phyloP scores from a whole-genome alignment of 2,888 invertebrate genomes.

The Standfussiana lucernea region DNA sequence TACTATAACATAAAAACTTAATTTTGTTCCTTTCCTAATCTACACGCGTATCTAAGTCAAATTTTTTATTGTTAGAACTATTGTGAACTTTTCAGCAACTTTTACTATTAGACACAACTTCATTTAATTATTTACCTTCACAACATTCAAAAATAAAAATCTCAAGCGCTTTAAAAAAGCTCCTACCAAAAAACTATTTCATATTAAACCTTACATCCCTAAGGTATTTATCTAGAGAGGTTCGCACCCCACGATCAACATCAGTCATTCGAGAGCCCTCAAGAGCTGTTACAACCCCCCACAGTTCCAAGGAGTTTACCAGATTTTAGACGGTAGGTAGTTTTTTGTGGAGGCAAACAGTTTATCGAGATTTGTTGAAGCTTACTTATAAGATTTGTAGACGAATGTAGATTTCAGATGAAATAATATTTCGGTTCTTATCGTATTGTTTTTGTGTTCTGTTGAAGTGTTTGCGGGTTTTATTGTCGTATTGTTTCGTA shows the following conservation, averaged over 20 bases:
- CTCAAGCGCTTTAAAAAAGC: not conserved
- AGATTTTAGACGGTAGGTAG: slow-evolving; percentile 73
- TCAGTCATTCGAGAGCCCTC: slow-evolving; percentile 75
- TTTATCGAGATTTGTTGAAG: slow-evolving; percentile 72
- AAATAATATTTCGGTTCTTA: slow-evolving; percentile 41
- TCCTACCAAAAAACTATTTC: slow-evolving; percentile 58
- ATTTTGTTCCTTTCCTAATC: not conserved
- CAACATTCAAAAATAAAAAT: not conserved
- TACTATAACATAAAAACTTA: not conserved
- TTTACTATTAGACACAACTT: not conserved
- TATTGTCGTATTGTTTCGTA: not conserved
- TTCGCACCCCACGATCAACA: slow-evolving; percentile 78
- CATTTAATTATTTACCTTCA: not conserved
- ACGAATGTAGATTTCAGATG: slow-evolving; percentile 52
- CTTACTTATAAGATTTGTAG: slow-evolving; percentile 63
- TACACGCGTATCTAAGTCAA: not conserved
- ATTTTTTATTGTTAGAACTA: not conserved
- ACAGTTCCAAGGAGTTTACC: slow-evolving; percentile 68
- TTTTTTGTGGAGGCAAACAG: slow-evolving; percentile 69
- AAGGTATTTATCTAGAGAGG: slow-evolving; percentile 70
- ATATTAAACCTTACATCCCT: slow-evolving; percentile 70
- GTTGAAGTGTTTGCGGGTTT: not conserved
- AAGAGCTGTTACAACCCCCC: slow-evolving; percentile 74
- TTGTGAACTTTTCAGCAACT: not conserved
- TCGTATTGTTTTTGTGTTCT: slow-evolving; percentile 30